Evolutionary conservation across 1,140 invertebrate genomes (phyloP), one percentile per base, ranked within the genome.

Genomic region (Zaprionus gabonicus): DNA sequence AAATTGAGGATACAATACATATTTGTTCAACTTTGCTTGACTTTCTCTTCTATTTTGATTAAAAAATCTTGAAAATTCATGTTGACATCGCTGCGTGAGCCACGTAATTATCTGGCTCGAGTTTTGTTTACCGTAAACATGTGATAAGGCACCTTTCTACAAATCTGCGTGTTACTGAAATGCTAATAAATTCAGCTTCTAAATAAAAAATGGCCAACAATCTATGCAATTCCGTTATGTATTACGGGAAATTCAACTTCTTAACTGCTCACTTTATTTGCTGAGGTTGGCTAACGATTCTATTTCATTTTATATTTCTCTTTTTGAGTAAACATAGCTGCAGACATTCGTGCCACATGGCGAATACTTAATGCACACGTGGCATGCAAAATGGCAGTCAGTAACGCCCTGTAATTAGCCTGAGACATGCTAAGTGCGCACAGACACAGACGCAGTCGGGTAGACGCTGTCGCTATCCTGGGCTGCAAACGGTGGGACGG

Each of bases 351-450:
- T 71, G 67, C 62, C 74, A 71, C 53, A 49, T 65, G 75, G 71
- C 74, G 82, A 65, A 77, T 73, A 65, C 73, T 80, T 87, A 87
- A 87, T 87, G 81, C 85, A 81, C 71, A 69, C 46, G 59, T 73
- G 71, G 71, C 84, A 87, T 87, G 84, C 84, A 88, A 87, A 87
- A 84, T 76, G 71, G 78, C 84, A 87, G 84, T 87, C 78, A 72
- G 84, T 68, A 84, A 87, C 84, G 84, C 84, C 84, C 81, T 75
- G 65, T 87, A 84, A 87, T 88, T 88, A 84, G 85, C 67, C 85
- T 58, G 63, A 76, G 84, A 81, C 84, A 87, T 87, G 84, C 84
- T 78, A 87, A 88, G 71, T 88, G 71, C 74, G 72, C 74, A 75
- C 65, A 71, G 12, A 44, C 76, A 66, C 1, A 31, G 20, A 38